These are phyloP conservation scores for Homarus gammarus DNA, from an alignment of 2,888 invertebrate genomes.

Conservation along the genomic window DNA sequence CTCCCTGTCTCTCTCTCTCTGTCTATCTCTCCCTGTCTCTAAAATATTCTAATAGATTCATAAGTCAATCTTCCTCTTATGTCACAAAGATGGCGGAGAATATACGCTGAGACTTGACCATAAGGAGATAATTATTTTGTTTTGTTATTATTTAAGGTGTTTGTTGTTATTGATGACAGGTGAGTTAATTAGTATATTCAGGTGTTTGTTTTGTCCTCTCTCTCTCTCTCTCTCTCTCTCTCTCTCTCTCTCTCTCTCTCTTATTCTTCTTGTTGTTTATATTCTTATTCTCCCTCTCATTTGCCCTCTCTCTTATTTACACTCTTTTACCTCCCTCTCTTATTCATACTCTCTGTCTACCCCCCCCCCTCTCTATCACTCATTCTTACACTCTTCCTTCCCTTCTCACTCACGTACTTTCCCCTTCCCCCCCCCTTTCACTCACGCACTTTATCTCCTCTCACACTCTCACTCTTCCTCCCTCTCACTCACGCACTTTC, in stretches of 20 bases:
- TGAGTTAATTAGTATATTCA: no score
- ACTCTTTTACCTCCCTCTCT: neutral
- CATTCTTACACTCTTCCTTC: constrained; percentile 23
- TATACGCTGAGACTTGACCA: no score
- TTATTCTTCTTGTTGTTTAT: neutral
- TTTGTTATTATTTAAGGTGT: no score
- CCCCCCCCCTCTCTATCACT: constrained; percentile 20
- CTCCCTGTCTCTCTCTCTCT: no score
- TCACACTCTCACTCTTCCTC: neutral
- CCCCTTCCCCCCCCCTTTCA: neutral
- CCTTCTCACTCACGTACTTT: neutral
- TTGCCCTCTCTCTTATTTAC: constrained; percentile 14
- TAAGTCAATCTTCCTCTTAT: no score
- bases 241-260: neutral
- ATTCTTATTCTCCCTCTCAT: constrained; percentile 20
- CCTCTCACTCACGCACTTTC: neutral
- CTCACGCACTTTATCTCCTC: neutral
- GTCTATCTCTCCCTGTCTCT: no score
- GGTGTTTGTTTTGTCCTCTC: no score
- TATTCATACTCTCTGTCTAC: no score
- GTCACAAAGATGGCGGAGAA: no score
- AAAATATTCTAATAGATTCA: no score
- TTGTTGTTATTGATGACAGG: no score
- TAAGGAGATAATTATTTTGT: no score
- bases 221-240: neutral